These are phyloP conservation scores for Crotalus helleri DNA, from an alignment of 2,113 vertebrate species.

Conservation along the genomic window DNA sequence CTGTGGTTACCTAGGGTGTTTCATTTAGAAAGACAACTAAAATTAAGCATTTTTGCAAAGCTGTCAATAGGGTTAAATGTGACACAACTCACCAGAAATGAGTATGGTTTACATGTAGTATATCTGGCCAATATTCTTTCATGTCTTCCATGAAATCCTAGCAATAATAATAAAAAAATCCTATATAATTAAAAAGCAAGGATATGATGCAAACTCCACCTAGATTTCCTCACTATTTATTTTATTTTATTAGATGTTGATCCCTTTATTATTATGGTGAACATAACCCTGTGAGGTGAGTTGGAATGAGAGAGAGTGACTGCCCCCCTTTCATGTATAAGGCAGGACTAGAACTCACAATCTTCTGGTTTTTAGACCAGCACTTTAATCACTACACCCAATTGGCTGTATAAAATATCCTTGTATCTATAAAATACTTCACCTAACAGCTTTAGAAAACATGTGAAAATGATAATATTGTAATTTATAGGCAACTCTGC, in stretches of 20 bases:
- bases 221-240: background rate
- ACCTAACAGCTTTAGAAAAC: background rate
- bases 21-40: background rate
- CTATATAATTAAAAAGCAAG: background rate
- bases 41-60: background rate
- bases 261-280: background rate
- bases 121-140: constrained; percentile 72
- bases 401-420: background rate
- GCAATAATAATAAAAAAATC: constrained; percentile 4
- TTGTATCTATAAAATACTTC: background rate
- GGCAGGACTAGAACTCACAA: background rate
- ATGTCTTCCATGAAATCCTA: constrained; percentile 72
- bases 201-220: rapidly evolving
- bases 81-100: constrained; percentile 69
- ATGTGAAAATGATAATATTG: background rate
- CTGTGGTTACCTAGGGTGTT: background rate
- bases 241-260: background rate
- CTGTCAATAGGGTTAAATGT: no score
- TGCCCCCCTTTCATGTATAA: background rate
- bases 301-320: background rate
- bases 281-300: background rate
- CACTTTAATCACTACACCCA: background rate
- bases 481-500: background rate
- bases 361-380: background rate
- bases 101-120: constrained; percentile 70